phyloP scores from a whole-genome alignment of 1,140 invertebrate genomes.

The Trypoxylus dichotomus region DNA sequence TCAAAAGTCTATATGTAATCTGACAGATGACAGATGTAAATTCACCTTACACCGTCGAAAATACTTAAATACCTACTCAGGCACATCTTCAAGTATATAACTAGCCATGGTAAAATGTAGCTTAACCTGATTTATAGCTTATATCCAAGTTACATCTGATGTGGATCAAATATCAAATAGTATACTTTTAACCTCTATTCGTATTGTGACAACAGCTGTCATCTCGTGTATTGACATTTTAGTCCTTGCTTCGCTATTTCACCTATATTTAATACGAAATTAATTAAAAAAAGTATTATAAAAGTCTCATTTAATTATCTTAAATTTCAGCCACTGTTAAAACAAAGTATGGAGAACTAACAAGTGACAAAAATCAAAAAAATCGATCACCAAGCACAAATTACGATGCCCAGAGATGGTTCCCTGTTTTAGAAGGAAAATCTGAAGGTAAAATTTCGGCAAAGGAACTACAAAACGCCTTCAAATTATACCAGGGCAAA shows the following conservation, averaged over 20 bases:
- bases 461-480: constrained; percentile 47
- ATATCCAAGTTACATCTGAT: too few species aligned
- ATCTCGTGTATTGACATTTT: background rate
- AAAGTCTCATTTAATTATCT: background rate
- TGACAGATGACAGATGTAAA: background rate
- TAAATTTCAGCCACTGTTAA: background rate
- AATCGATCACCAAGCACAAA: constrained; percentile 24
- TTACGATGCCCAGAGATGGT: constrained; percentile 33
- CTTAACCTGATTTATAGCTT: too few species aligned
- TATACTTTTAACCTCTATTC: background rate
- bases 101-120: too few species aligned
- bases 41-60: too few species aligned
- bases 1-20: background rate
- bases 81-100: too few species aligned
- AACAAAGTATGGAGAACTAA: background rate
- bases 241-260: too few species aligned
- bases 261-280: too few species aligned
- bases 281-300: background rate
- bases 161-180: background rate
- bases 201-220: background rate
- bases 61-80: too few species aligned
- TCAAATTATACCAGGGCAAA: constrained; percentile 46
- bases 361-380: constrained; percentile 5
- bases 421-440: constrained; percentile 41
- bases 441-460: constrained; percentile 42